Base-by-base conservation (phyloP, 2,113 vertebrate genomes). In the Crocuta crocuta region DNA sequence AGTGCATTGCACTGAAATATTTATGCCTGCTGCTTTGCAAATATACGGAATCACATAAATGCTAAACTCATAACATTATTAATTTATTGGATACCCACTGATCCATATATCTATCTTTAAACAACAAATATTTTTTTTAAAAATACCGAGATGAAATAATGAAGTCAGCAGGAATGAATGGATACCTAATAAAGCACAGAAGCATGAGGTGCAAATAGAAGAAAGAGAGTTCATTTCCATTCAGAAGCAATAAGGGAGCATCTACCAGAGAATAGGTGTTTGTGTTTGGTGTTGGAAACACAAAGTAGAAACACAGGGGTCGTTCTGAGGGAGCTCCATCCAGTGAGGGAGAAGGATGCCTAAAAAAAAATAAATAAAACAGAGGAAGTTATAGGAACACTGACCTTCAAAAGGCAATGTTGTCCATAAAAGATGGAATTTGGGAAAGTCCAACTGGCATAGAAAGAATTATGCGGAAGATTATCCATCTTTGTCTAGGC, bases 21-120 rank as follows among this genome's bases (percentile, higher is more conserved):
- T 97, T 80, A 96, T 92, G 83, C 55, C 71, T 55, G 17, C 71
- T 85, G 35, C 53, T 58, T 68, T 94, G 71, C 78, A 78, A 76
- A 78, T 71, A 53, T 33, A 86, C 79, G 12, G 58, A 81, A 45
- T 65, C n/a, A n/a, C 28, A 79, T 85, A 84, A 91, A 82, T 91
- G 70, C 80, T 95, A 95, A 85, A n/a, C 45, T 97, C 76, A 15
- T 48, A 79, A 33, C 96, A 96, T 94, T 88, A 96, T 80, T 96
- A 78, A 96, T 97, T 96, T 43, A 94, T 97, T 33, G 66, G 17
- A 39, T 45, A 78, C 15, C 61, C 73, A 73, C 50, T 10, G 2
- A 50, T 50, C 11, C 50, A 50, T 12, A 12, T 50, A 12, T 50
- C 35, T 92, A 50, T 50, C 35, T 94, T 94, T 65, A 78, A 90